phyloP scores from a whole-genome alignment of 2,888 invertebrate genomes.

The Brachyopa scutellaris region DNA sequence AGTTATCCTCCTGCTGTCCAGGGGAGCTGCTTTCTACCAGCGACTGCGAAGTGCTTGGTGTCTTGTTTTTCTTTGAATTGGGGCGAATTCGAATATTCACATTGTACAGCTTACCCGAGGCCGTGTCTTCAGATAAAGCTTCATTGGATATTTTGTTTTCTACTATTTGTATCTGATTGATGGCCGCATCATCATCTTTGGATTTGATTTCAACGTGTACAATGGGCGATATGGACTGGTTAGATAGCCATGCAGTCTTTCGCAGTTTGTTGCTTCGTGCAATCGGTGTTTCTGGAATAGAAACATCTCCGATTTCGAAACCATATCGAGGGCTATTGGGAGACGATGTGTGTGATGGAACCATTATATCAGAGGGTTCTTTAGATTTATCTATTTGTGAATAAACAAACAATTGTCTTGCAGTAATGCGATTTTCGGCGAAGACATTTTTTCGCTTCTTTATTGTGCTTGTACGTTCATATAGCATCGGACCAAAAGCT shows the following conservation, averaged over 20 bases:
- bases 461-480: conserved; percentile 54
- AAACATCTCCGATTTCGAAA: conserved; percentile 71
- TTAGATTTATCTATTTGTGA: conserved; percentile 42
- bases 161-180: conserved; percentile 38
- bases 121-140: conserved; percentile 1
- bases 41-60: not conserved
- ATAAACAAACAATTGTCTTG: conserved; percentile 48
- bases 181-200: conserved; percentile 25
- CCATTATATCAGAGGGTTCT: conserved; percentile 9
- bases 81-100: conserved; percentile 65
- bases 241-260: conserved; percentile 84
- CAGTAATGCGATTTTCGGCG: conserved; percentile 24
- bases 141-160: conserved; percentile 23
- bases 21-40: conserved; percentile 8
- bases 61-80: conserved; percentile 28
- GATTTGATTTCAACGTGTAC: conserved; percentile 56
- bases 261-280: conserved; percentile 84
- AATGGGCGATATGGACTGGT: conserved; percentile 68
- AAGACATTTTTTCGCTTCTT: conserved; percentile 31
- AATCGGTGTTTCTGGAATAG: conserved; percentile 83
- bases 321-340: conserved; percentile 58
- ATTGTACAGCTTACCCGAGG: conserved; percentile 47
- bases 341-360: conserved; percentile 47
- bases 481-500: conserved; percentile 14
- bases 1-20: conserved; percentile 5